Base-by-base conservation (phyloP, 2,113 vertebrate genomes). In the Alethe castanea region DNA sequence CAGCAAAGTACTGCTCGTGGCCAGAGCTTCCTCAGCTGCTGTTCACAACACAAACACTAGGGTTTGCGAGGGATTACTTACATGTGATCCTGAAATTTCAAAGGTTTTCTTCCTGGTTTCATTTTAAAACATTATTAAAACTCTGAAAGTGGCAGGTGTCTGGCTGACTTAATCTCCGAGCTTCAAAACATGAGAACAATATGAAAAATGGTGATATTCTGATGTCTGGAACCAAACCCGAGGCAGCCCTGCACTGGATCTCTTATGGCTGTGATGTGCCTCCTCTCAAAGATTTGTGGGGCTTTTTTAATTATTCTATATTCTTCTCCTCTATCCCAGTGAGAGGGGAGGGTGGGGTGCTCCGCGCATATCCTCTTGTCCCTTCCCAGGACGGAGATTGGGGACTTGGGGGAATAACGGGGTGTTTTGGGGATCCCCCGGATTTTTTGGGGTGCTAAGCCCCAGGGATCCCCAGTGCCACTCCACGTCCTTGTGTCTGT, bases 1-100 rank as follows among this genome's bases (percentile, higher is more conserved):
- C 36, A 45, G 26, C 2, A 1, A 66, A 11, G 6, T 2, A 1
- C 15, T 28, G 25, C 16, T 24, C 1, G 0, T 8, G 31, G 16
- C 28, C 60, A 19, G 3, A 33, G 38, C 64, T 35, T 16, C 42
- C 40, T 54, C 62, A 10, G 15, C 47, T 13, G 26, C 28, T 28
- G 6, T 3, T 73, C 12, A 8, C 53, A 53, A 4, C n/a, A 7
- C 33, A 15, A 2, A 22, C 35, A 1, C 3, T 11, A 18, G 42
- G 22, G 6, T 14, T 25, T 9, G 14, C 26, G 6, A 17, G n/a
- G n/a, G 5, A 4, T n/a, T 38, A 6, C 3, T 40, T 16, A 14
- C 4, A 3, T 0, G 8, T 3, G 6, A 7, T 35, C 38, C 29
- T 33, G 60, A 77, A 5, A 69, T 36, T 56, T 18, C 11, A 25